These are phyloP conservation scores for Gymnoscelis rufifasciata DNA, from an alignment of 2,888 invertebrate genomes.

Conservation along the genomic window DNA sequence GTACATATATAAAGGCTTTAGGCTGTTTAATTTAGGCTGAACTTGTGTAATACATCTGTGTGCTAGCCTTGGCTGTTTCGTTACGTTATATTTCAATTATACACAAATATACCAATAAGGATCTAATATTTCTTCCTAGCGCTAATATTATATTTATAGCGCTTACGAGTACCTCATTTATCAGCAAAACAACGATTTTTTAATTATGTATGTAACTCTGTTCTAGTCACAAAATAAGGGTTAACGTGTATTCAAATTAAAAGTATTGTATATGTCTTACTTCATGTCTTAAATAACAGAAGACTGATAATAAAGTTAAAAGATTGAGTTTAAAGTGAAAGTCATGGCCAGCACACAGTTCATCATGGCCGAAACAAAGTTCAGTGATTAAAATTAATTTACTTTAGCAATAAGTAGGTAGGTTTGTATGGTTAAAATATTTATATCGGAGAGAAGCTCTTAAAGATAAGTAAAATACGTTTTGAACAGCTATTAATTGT, in stretches of 20 bases:
- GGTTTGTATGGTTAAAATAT: constrained; percentile 37
- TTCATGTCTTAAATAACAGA: constrained; percentile 6
- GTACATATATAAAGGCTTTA: constrained; percentile 25
- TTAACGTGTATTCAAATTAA: constrained; percentile 4
- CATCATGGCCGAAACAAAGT: constrained; percentile 37
- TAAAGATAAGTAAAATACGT: constrained; percentile 31
- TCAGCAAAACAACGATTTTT: too few species aligned
- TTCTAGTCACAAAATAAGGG: constrained; percentile 55
- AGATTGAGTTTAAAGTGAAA: constrained; percentile 35
- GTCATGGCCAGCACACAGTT: constrained; percentile 45
- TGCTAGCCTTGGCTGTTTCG: constrained; percentile 36
- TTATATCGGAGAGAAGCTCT: constrained; percentile 45
- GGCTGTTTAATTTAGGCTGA: constrained; percentile 32
- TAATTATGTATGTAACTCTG: constrained; percentile 37
- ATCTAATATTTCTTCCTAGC: too few species aligned
- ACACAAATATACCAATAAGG: too few species aligned
- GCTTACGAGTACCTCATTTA: too few species aligned
- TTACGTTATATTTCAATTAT: constrained; percentile 24
- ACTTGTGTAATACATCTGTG: constrained; percentile 35
- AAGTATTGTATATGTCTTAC: neutral
- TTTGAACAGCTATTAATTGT: constrained; percentile 22
- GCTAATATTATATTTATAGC: too few species aligned
- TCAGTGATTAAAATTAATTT: constrained; percentile 38
- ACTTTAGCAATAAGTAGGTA: constrained; percentile 55
- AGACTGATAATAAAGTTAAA: constrained; percentile 27